These are phyloP conservation scores for Bombyx huttoni DNA, from an alignment of 2,888 invertebrate species.

Conservation along the genomic window DNA sequence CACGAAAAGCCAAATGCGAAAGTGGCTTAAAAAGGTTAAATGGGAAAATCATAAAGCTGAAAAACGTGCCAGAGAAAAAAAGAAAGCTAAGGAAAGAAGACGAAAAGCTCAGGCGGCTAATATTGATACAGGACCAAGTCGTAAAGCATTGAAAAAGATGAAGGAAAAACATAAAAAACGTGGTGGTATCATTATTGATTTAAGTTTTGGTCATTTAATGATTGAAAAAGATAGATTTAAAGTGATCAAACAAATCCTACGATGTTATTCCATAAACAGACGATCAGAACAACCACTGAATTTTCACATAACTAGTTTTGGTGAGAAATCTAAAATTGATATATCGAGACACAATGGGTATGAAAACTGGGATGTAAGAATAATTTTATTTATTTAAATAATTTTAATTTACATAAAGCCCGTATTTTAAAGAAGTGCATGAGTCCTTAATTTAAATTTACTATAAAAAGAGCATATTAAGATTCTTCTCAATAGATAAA, in stretches of 20 bases:
- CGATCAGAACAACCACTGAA: constrained; percentile 84
- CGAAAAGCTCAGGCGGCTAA: constrained; percentile 80
- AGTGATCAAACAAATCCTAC: constrained; percentile 89
- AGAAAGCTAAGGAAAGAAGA: constrained; percentile 78
- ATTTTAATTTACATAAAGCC: constrained; percentile 1
- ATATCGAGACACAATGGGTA: constrained; percentile 89
- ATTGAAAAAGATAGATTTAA: constrained; percentile 89
- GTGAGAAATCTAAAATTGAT: constrained; percentile 79
- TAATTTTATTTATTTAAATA: neutral
- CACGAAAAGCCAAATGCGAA: constrained; percentile 78
- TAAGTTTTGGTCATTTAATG: constrained; percentile 94
- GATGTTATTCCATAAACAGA: constrained; percentile 93
- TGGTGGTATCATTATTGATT: constrained; percentile 85
- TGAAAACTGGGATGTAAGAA: constrained; percentile 91
- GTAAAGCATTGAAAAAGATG: constrained; percentile 83
- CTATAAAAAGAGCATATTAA: too few species aligned
- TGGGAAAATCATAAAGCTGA: constrained; percentile 80
- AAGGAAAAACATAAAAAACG: constrained; percentile 78
- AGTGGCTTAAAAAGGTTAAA: constrained; percentile 78
- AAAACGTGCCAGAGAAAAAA: constrained; percentile 81
- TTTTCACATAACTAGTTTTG: constrained; percentile 86
- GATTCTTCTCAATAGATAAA: too few species aligned
- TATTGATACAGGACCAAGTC: constrained; percentile 80
- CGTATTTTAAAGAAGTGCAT: neutral
- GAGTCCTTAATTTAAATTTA: too few species aligned